These are phyloP conservation scores for Clistopyga incitator DNA, from an alignment of 2,888 invertebrate species.

Conservation along the genomic window DNA sequence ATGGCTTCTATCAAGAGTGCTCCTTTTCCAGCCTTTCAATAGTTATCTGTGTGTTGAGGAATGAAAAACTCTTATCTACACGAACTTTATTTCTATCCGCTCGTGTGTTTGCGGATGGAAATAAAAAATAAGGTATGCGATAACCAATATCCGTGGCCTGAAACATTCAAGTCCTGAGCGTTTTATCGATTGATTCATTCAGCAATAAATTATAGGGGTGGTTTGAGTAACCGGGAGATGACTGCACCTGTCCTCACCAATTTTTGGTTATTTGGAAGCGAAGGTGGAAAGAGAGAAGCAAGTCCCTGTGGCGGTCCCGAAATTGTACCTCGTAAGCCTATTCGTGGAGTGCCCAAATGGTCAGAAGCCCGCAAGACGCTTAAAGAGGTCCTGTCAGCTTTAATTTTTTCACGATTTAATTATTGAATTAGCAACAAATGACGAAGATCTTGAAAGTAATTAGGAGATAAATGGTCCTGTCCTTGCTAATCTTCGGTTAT, in stretches of 20 bases:
- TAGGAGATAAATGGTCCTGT: too few species aligned
- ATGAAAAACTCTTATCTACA: slow-evolving; percentile 24
- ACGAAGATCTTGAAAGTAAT: too few species aligned
- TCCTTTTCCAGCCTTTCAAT: slow-evolving; percentile 50
- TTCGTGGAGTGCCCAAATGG: too few species aligned
- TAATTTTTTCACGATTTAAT: too few species aligned
- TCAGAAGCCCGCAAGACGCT: too few species aligned
- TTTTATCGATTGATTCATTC: neutral
- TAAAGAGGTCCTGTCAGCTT: too few species aligned
- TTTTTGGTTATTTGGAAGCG: neutral
- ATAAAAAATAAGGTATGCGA: neutral
- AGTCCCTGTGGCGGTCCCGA: too few species aligned
- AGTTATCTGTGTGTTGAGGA: slow-evolving; percentile 19
- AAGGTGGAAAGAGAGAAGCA: neutral
- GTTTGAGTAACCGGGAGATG: neutral
- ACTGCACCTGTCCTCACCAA: neutral
- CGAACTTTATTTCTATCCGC: slow-evolving; percentile 15
- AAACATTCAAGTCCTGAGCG: neutral
- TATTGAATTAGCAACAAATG: too few species aligned
- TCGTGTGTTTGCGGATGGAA: neutral
- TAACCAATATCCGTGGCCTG: neutral
- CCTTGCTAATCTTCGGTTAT: too few species aligned
- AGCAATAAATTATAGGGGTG: neutral
- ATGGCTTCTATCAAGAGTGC: slow-evolving; percentile 53
- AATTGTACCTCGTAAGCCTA: too few species aligned